Conservation (phyloP, 1,140 invertebrate species). For the Aphaenogaster rudis region DNA sequence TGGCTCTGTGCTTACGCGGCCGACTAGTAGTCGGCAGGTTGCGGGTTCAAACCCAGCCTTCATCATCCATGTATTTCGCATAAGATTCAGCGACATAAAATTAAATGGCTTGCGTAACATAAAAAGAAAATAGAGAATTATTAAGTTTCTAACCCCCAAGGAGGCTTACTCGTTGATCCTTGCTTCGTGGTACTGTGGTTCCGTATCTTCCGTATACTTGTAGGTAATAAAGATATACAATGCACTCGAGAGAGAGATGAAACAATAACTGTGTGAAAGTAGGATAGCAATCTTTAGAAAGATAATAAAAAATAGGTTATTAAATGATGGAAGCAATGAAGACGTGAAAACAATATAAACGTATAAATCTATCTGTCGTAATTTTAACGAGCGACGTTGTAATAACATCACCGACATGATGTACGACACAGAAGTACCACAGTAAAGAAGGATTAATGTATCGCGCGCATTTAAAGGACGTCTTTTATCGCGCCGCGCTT, state of each 20-base stretch:
- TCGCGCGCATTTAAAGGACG: slow-evolving; percentile 39
- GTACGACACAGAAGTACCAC: not conserved
- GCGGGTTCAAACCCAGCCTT: no score
- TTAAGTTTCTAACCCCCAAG: no score
- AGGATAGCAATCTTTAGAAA: not conserved
- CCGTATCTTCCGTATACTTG: no score
- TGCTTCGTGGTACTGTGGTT: no score
- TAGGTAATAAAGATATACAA: no score
- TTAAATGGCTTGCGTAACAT: no score
- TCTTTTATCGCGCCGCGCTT: slow-evolving; percentile 23
- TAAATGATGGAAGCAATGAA: not conserved
- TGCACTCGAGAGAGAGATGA: not conserved
- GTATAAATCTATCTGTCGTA: slow-evolving; percentile 23
- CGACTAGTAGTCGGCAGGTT: no score
- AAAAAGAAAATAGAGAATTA: no score
- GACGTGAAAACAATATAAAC: not conserved
- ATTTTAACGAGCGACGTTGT: not conserved
- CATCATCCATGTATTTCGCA: no score
- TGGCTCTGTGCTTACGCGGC: no score
- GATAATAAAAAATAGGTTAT: slow-evolving; percentile 16
- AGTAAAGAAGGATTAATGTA: not conserved
- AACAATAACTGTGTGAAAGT: not conserved
- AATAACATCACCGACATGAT: slow-evolving; percentile 19
- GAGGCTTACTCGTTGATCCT: no score
- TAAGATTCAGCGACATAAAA: no score